Percentiles rank a stretch among this genome's conserved stretches.
Conservation (phyloP, 2,797 vertebrate species). For the Eulemur mongoz region DNA sequence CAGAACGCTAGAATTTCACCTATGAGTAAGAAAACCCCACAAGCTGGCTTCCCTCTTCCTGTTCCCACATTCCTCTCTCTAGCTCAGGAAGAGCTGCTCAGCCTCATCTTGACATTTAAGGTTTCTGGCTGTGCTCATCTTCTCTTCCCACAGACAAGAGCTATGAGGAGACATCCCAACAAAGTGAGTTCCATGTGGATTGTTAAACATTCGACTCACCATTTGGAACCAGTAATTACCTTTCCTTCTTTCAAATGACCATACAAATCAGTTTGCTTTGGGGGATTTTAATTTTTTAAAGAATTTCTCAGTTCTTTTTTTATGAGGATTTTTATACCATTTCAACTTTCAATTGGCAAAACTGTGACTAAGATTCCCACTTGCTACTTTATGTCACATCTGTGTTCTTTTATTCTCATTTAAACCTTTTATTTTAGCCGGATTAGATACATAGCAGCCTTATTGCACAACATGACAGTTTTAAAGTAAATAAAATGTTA, state of each 20-base stretch:
- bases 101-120: slow-evolving; percentile 31
- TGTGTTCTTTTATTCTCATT: slow-evolving; percentile 9
- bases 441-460: background rate
- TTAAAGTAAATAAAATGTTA: slow-evolving; percentile 43
- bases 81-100: background rate
- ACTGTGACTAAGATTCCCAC: slow-evolving; percentile 44
- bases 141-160: background rate
- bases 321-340: slow-evolving; percentile 20
- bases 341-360: slow-evolving; percentile 48
- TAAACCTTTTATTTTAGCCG: slow-evolving; percentile 41
- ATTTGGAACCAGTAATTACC: background rate
- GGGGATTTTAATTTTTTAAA: background rate
- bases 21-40: background rate
- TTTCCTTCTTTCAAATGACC: slow-evolving; percentile 37
- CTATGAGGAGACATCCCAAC: background rate
- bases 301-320: slow-evolving; percentile 8
- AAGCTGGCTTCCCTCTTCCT: background rate
- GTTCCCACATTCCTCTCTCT: background rate
- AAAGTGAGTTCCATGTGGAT: background rate
- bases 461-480: background rate
- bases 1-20: slow-evolving; percentile 12
- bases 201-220: background rate
- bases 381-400: slow-evolving; percentile 19
- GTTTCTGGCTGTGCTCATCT: background rate
- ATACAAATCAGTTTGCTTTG: background rate